Conservation (phyloP, 2,113 vertebrate genomes). For the Collichthys lucidus region DNA sequence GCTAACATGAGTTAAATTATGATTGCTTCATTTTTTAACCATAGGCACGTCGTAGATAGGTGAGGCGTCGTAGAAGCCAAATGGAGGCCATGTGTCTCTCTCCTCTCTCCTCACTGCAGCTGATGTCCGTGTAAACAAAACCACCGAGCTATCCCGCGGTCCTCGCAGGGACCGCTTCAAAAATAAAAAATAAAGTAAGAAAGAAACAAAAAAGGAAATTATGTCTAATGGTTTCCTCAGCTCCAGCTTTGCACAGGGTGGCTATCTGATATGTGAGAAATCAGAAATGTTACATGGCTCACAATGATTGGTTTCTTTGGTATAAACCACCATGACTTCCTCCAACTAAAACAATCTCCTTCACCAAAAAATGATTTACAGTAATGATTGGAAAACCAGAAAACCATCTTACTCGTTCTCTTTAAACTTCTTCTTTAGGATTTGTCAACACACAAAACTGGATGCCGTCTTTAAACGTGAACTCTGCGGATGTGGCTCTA, state of each 20-base stretch:
- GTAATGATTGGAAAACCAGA: slow-evolving; percentile 14
- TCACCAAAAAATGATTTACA: slow-evolving; percentile 24
- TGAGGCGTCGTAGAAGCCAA: slow-evolving; percentile 74
- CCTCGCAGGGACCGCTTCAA: slow-evolving; percentile 26
- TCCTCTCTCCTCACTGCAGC: slow-evolving; percentile 52
- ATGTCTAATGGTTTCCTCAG: slow-evolving; percentile 40
- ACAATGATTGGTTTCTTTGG: slow-evolving; percentile 83
- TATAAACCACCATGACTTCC: slow-evolving; percentile 70
- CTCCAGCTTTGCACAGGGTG: slow-evolving; percentile 35
- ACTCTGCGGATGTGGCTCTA: slow-evolving; percentile 6
- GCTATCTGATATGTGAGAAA: slow-evolving; percentile 44
- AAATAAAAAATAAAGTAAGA: slow-evolving; percentile 43
- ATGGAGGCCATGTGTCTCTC: slow-evolving; percentile 48
- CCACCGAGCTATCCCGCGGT: slow-evolving; percentile 58
- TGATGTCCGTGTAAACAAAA: slow-evolving; percentile 81
- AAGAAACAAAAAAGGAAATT: neutral
- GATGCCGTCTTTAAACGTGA: neutral
- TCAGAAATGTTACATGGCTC: slow-evolving; percentile 58
- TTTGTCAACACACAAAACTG: neutral
- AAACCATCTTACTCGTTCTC: neutral
- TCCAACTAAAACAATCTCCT: slow-evolving; percentile 45
- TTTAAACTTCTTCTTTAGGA: slow-evolving; percentile 5
- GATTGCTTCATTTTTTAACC: slow-evolving; percentile 85
- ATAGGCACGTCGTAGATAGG: slow-evolving; percentile 86
- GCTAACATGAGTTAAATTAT: slow-evolving; percentile 83